Evolutionary conservation across 2,888 invertebrate genomes (phyloP), one percentile per base, ranked within the genome.

Genomic region (Ferdinandea cuprea): DNA sequence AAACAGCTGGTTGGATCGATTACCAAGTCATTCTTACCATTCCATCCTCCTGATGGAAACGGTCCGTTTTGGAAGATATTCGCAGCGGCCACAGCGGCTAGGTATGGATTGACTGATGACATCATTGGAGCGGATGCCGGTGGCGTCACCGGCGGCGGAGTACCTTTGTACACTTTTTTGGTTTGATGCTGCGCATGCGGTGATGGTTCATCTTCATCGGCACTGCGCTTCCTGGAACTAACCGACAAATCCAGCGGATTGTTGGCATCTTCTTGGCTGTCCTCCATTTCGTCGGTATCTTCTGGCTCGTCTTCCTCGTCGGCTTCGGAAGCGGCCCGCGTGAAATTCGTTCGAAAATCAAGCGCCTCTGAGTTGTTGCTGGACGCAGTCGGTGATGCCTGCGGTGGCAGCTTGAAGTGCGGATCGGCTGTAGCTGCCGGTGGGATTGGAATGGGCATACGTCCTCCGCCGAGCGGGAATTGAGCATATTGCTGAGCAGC

Each of bases 1-100:
- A 97, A 91, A 2, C 96, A 96, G 89, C 96, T 96, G 0, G 96
- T 95, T 0, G 96, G 96, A 88, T 96, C 96, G 87, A 96, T 95
- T 1, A 94, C 94, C 91, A 95, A 93, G 89, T 96, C 96, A 86
- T 94, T 92, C 91, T 96, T 96, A 68, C 90, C 90, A 85, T 90
- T 76, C 96, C 96, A 89, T 95, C 96, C 96, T 42, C 93, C 93
- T 6, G 91, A 89, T 11, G 93, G 93, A 52, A 93, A 91, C 42
- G 92, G 93, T 28, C 93, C 93, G 88, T 96, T 95, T 4, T 96
- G 95, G 15, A 96, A 96, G 21, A 96, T 92, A 88, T 94, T 94
- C 78, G 95, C 95, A 5, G 96, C 96, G 0, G 96, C 96, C 9
- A 93, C 94, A 2, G 95, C 95, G 13, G 96, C 96, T 86, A 96